phyloP scores from a whole-genome alignment of 2,113 vertebrate genomes.

The Cyrtonyx montezumae region DNA sequence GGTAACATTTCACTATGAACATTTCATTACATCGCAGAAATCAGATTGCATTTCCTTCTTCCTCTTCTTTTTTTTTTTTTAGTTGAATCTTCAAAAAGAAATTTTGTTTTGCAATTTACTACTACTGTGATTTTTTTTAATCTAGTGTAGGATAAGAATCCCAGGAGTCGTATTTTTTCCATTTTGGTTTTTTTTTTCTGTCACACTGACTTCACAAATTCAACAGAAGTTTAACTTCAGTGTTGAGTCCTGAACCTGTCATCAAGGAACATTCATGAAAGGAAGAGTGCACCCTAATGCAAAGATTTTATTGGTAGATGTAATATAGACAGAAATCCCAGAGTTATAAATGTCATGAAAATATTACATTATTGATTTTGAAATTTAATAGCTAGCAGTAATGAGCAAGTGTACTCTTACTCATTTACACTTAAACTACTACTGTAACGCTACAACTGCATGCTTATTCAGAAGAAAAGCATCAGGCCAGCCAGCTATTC shows the following conservation, averaged over 20 bases:
- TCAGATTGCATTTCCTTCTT: not conserved
- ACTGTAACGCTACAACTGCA: not conserved
- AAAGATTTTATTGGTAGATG: not conserved
- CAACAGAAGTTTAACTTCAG: not conserved
- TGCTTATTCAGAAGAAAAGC: not conserved
- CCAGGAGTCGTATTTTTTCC: not conserved
- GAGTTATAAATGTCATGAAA: not conserved
- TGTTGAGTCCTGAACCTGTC: not conserved
- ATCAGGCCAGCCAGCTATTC: not conserved
- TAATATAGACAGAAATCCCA: not conserved
- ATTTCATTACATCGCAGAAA: not conserved
- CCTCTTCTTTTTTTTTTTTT: not conserved
- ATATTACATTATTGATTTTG: not conserved
- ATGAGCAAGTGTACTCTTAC: not conserved
- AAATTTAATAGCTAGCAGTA: not conserved
- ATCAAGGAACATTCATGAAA: not conserved
- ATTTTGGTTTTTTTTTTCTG: not conserved
- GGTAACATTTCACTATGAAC: not conserved
- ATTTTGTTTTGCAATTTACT: not conserved
- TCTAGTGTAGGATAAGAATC: not conserved
- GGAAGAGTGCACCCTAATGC: not conserved
- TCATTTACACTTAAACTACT: not conserved
- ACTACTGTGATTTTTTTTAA: not conserved
- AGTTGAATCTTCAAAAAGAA: not conserved
- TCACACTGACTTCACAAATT: not conserved